Evolutionary conservation across 2,888 invertebrate genomes (phyloP), one percentile per base, ranked within the genome.

Genomic region (Trichopria drosophilae): DNA sequence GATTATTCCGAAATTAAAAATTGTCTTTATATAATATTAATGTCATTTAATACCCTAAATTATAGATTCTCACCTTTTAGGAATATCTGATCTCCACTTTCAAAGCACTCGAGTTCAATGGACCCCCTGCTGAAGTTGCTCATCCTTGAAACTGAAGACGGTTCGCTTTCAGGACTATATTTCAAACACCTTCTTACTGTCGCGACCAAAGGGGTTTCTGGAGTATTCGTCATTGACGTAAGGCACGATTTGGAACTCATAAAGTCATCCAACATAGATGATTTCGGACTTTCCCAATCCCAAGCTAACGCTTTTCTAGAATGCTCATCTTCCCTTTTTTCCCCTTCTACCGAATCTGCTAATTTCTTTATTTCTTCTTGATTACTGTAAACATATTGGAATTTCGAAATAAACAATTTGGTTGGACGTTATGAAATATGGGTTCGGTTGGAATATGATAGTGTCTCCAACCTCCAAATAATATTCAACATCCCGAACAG

Each of bases 51-150:
- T 19, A 34, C 10, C n/a, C n/a, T 20, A 22, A 32, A 31, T 36
- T 32, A 20, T 20, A 32, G 20, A 36, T 74, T 82, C 84, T 84
- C 78, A 86, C 86, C 85, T 78, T 84, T 84, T 65, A 86, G 83
- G 77, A 84, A 83, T 68, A 86, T 81, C 50, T 80, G 77, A 56
- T 82, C 80, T 58, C 80, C 79, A 24, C 77, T 78, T n/a, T 78
- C 78, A 29, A 78, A 76, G 51, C 84, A 81, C 67, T 83, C 82
- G 63, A 86, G 74, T 63, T 86, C 85, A 61, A 86, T 81, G 3
- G 83, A 83, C 18, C 84, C 85, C n/a, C 65, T 58, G 6, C 61
- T 13, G 64, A 56, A 3, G 53, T 57, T 20, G 70, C 70, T 26
- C 29, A 53, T 28, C 15, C 29, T 44, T 19, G 26, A 10, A 10